Conservation (phyloP, 2,888 invertebrate genomes). For the Lithophane socia region DNA sequence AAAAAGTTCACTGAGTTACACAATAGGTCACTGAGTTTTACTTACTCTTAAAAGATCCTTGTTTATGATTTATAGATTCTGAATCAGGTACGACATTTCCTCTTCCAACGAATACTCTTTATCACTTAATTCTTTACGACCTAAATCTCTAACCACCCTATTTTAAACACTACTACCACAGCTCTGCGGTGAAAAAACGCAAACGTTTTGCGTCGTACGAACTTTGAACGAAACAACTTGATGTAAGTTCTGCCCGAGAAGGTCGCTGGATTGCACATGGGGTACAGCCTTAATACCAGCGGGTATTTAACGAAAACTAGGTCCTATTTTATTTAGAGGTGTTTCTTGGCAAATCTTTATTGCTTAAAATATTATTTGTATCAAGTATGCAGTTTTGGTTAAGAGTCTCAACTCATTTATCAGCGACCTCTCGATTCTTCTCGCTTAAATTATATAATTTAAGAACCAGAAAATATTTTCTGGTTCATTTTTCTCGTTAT, state of each 20-base stretch:
- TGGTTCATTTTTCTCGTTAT: background rate
- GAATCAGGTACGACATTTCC: background rate
- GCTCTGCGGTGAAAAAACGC: constrained; percentile 49
- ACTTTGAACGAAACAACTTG: constrained; percentile 73
- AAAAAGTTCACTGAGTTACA: background rate
- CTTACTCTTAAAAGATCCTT: background rate
- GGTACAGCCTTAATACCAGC: constrained; percentile 68
- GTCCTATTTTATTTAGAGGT: background rate
- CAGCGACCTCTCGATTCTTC: background rate
- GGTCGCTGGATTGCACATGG: constrained; percentile 80
- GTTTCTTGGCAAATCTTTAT: background rate
- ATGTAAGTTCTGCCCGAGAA: constrained; percentile 76
- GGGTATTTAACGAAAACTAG: background rate
- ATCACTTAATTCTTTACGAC: constrained; percentile 14
- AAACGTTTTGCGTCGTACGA: constrained; percentile 68
- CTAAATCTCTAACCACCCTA: constrained; percentile 28
- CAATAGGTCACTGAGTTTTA: background rate
- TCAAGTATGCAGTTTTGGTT: no score
- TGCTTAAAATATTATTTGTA: background rate
- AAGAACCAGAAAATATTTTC: background rate
- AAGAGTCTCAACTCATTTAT: background rate
- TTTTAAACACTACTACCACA: constrained; percentile 39
- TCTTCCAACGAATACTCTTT: background rate
- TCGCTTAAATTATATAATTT: background rate
- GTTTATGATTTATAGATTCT: background rate